Percentiles rank a stretch among this genome's conserved stretches.
These are phyloP conservation scores for Piscicola geometra DNA, from an alignment of 2,888 invertebrate species.

Conservation along the genomic window DNA sequence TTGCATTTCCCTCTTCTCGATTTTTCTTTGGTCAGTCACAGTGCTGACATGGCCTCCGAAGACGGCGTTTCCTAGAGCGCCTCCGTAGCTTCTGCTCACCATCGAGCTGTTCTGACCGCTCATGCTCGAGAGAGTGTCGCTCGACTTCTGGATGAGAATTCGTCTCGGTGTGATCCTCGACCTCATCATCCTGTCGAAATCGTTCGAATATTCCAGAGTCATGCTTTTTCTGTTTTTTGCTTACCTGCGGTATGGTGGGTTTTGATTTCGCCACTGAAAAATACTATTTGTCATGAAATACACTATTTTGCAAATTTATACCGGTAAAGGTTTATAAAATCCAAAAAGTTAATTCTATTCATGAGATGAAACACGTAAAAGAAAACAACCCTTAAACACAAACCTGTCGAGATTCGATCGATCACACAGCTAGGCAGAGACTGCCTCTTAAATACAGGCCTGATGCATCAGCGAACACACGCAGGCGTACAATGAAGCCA, in stretches of 20 bases:
- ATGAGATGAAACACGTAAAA: no score
- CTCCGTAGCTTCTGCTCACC: conserved; percentile 12
- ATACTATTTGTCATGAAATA: no score
- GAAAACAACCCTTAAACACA: no score
- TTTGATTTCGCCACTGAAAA: no score
- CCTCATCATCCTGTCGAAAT: conserved; percentile 25
- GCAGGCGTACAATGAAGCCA: background rate
- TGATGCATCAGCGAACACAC: background rate
- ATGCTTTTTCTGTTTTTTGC: background rate
- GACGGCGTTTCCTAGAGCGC: conserved; percentile 42
- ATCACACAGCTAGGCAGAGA: background rate
- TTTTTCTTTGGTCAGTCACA: conserved; percentile 55
- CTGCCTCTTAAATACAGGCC: conserved; percentile 1
- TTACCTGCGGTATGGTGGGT: background rate
- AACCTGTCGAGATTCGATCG: conserved; percentile 16
- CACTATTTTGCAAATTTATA: no score
- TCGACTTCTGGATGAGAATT: conserved; percentile 39
- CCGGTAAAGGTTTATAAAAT: no score
- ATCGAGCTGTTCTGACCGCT: background rate
- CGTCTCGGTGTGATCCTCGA: conserved; percentile 37
- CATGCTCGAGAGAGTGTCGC: conserved; percentile 16
- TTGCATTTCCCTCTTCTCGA: conserved; percentile 60
- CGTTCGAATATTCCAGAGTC: conserved; percentile 3
- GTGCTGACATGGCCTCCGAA: conserved; percentile 20
- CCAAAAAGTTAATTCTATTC: no score